phyloP scores from a whole-genome alignment of 2,888 invertebrate genomes.

The Mythimna lalbum region DNA sequence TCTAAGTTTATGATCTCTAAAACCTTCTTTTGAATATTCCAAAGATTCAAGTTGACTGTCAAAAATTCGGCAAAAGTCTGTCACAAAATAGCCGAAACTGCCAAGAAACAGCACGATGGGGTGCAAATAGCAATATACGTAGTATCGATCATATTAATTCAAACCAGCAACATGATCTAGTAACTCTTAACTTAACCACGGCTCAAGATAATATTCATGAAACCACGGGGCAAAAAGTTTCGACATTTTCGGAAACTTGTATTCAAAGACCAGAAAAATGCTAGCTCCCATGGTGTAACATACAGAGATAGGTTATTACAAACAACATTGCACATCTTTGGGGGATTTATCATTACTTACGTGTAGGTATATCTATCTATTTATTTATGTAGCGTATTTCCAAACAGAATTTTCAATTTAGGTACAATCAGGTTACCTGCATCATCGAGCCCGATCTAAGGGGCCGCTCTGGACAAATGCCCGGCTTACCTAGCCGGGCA shows the following conservation, averaged over 20 bases:
- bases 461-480: no score
- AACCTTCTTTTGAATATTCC: slow-evolving; percentile 11
- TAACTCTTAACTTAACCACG: background rate
- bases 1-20: background rate
- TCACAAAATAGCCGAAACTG: slow-evolving; percentile 9
- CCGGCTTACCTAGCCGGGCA: no score
- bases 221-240: slow-evolving; percentile 19
- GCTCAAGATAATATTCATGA: slow-evolving; percentile 29
- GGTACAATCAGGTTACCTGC: no score
- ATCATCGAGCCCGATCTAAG: no score
- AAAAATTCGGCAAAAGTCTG: slow-evolving; percentile 11
- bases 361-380: slow-evolving; percentile 16
- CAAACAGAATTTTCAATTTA: no score
- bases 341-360: slow-evolving; percentile 39
- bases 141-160: slow-evolving; percentile 6
- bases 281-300: slow-evolving; percentile 4
- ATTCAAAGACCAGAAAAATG: slow-evolving; percentile 1
- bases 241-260: slow-evolving; percentile 27
- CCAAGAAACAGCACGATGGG: slow-evolving; percentile 20
- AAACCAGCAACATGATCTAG: slow-evolving; percentile 29
- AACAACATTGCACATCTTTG: slow-evolving; percentile 21
- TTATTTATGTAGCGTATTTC: slow-evolving; percentile 14
- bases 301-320: slow-evolving; percentile 20
- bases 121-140: slow-evolving; percentile 13
- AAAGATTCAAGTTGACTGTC: slow-evolving; percentile 27